Percentiles rank a stretch among this genome's conserved stretches.
Evolutionary conservation across 1,140 invertebrate species (phyloP).

Genomic region (Bombus sylvicola): DNA sequence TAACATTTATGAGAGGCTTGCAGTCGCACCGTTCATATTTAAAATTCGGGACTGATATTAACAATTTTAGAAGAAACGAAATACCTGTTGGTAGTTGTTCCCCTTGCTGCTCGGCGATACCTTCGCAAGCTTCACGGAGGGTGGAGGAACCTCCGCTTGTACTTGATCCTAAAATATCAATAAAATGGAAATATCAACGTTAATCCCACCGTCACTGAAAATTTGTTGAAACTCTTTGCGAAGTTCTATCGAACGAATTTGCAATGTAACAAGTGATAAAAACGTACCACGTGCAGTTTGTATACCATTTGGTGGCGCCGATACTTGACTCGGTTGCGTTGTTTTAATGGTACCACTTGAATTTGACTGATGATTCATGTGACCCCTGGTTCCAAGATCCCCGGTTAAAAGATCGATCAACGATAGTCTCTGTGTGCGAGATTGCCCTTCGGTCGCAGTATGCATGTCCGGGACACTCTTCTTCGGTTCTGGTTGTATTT

Average conservation of each 20-base stretch:
- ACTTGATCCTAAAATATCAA: conserved; percentile 75
- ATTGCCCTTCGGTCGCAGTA: conserved; percentile 72
- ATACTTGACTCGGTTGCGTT: conserved; percentile 72
- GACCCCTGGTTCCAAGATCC: conserved; percentile 76
- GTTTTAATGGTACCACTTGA: conserved; percentile 74
- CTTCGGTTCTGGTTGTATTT: conserved; percentile 79
- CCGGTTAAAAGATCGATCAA: conserved; percentile 80
- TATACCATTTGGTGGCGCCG: conserved; percentile 57
- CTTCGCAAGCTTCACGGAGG: conserved; percentile 73
- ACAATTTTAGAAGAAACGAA: conserved; percentile 37
- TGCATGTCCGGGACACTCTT: conserved; percentile 79
- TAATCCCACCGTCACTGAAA: neutral
- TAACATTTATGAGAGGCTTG: conserved; percentile 69
- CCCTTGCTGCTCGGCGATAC: conserved; percentile 64
- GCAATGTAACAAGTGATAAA: neutral
- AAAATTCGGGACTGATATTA: conserved; percentile 26
- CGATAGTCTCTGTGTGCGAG: conserved; percentile 79
- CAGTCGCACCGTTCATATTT: conserved; percentile 57
- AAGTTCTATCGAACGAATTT: neutral
- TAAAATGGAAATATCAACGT: neutral
- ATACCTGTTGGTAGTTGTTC: conserved; percentile 77
- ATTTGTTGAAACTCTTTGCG: neutral
- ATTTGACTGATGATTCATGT: conserved; percentile 77
- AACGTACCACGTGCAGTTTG: conserved; percentile 59
- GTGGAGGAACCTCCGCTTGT: conserved; percentile 78